A percentile compares a stretch with the other conserved stretches of the same genome.
phyloP scores from a whole-genome alignment of 30 jellyfish, hydroid and myxozoan genomes.

The Aurelia sp. region DNA sequence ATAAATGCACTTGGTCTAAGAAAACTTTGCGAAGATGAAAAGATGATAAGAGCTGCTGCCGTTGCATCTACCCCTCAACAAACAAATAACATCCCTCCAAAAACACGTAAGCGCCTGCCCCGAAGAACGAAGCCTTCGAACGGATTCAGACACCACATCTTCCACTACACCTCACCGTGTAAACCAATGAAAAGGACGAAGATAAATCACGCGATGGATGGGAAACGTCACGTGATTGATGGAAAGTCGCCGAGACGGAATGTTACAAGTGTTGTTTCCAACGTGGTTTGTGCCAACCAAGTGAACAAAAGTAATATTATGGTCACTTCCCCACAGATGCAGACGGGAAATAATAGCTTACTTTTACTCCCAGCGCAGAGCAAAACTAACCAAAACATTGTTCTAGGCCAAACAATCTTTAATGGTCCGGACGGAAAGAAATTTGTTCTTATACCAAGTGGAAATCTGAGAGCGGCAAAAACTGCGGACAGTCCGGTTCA shows the following conservation, averaged over 20 bases:
- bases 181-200: conserved; percentile 22
- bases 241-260: background rate
- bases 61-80: background rate
- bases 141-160: conserved; percentile 24
- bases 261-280: conserved; percentile 4
- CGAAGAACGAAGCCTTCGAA: conserved; percentile 28
- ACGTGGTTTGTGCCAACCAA: background rate
- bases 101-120: background rate
- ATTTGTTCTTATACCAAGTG: conserved; percentile 54
- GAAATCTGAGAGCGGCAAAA: conserved; percentile 8
- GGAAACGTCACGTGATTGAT: background rate
- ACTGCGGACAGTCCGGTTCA: background rate
- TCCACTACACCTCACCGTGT: conserved; percentile 16
- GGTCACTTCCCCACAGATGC: conserved; percentile 1
- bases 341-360: conserved; percentile 4
- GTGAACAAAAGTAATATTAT: background rate
- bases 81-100: background rate
- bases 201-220: background rate
- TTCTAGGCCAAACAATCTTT: conserved; percentile 75
- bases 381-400: conserved; percentile 34
- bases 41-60: background rate
- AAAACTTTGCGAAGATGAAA: conserved; percentile 30
- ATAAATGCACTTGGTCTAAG: conserved; percentile 51
- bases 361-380: conserved; percentile 52
- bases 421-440: conserved; percentile 71